Evolutionary conservation across 2,888 invertebrate genomes (phyloP).

Genomic region (Eucriotettix oculatus): DNA sequence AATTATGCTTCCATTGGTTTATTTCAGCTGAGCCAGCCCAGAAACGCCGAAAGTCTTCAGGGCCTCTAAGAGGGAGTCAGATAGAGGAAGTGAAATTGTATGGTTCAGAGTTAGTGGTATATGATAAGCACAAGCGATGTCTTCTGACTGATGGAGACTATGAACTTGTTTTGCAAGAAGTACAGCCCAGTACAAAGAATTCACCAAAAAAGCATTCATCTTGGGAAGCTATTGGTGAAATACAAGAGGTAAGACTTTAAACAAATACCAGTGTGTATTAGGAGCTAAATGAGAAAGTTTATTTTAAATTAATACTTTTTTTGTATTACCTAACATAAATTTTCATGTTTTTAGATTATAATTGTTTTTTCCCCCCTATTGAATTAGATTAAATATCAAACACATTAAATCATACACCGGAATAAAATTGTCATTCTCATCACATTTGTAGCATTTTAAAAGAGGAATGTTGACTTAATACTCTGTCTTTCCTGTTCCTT

Average conservation of each 20-base stretch:
- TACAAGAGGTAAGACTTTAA: constrained; percentile 26
- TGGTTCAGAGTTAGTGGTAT: constrained; percentile 70
- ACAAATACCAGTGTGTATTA: not conserved
- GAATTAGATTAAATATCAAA: too few relatives aligned
- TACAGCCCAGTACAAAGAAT: constrained; percentile 31
- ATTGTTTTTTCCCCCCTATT: too few relatives aligned
- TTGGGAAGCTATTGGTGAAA: constrained; percentile 46
- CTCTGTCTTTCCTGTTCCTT: too few relatives aligned
- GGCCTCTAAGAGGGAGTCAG: constrained; percentile 21
- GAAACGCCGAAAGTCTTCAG: constrained; percentile 46
- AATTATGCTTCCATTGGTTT: too few relatives aligned
- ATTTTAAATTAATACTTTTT: too few relatives aligned
- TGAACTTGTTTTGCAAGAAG: constrained; percentile 68
- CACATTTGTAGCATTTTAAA: too few relatives aligned
- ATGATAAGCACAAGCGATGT: constrained; percentile 78
- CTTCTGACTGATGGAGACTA: constrained; percentile 79
- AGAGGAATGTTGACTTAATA: too few relatives aligned
- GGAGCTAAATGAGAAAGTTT: not conserved
- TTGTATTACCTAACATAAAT: too few relatives aligned
- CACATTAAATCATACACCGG: too few relatives aligned
- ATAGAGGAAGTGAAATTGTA: constrained; percentile 40
- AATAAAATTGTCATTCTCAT: too few relatives aligned
- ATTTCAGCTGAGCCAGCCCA: constrained; percentile 41
- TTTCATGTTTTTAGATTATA: too few relatives aligned
- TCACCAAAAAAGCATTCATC: constrained; percentile 56